Conservation (phyloP, 2,797 vertebrate genomes). For the Sebastiscus tertius region DNA sequence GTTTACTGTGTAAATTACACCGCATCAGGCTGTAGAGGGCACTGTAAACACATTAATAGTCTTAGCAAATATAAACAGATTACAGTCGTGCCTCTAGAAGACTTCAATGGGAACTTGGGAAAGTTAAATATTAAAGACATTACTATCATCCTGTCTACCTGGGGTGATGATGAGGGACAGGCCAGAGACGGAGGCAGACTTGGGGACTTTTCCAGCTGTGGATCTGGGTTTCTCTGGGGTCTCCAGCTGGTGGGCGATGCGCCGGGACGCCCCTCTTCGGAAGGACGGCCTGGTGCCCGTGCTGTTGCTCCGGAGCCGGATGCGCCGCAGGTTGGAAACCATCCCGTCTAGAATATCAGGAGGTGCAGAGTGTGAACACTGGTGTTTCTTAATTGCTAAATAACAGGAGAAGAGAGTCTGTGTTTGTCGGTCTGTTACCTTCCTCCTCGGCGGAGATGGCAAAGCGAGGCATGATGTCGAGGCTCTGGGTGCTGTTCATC, state of each 20-base stretch:
- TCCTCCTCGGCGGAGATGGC: constrained; percentile 91
- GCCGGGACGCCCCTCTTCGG: constrained; percentile 81
- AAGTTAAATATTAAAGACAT: not conserved
- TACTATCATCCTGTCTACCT: constrained; percentile 70
- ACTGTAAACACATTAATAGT: constrained; percentile 52
- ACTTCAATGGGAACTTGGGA: not conserved
- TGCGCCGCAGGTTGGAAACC: constrained; percentile 84
- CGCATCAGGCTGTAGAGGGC: constrained; percentile 54
- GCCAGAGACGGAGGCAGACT: constrained; percentile 91
- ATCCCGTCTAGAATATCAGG: constrained; percentile 63
- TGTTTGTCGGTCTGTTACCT: constrained; percentile 61
- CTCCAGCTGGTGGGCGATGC: constrained; percentile 83
- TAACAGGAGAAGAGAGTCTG: not conserved
- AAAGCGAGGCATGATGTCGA: constrained; percentile 90
- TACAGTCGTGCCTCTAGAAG: not conserved
- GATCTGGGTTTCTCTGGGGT: constrained; percentile 81
- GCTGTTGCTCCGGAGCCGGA: constrained; percentile 93
- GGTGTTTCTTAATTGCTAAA: not conserved
- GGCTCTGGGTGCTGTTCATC: constrained; percentile 87
- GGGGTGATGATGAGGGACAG: constrained; percentile 92
- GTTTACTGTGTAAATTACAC: not conserved
- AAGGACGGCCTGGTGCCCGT: constrained; percentile 88
- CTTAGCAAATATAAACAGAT: not conserved
- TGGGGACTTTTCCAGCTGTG: constrained; percentile 84
- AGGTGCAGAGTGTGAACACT: not conserved